These are phyloP conservation scores for Aptenodytes patagonicus DNA, from an alignment of 2,113 vertebrate genomes.

Conservation along the genomic window DNA sequence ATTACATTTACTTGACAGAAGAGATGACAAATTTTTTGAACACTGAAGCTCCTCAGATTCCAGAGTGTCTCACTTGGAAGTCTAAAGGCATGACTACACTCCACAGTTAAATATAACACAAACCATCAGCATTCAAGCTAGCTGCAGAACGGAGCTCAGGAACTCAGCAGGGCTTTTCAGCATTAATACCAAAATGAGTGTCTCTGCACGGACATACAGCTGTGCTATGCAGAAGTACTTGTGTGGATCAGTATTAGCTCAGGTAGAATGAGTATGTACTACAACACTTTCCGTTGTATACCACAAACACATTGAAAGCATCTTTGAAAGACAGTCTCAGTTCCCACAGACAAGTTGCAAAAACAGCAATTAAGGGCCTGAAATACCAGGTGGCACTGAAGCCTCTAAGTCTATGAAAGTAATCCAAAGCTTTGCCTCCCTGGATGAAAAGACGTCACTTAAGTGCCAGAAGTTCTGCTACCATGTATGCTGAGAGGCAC, in stretches of 20 bases:
- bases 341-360: constrained; percentile 39
- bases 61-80: constrained; percentile 1
- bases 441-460: background rate
- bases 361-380: constrained; percentile 36
- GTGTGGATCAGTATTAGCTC: background rate
- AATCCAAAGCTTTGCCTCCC: constrained; percentile 19
- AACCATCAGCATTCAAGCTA: constrained; percentile 27
- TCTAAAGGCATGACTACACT: constrained; percentile 21
- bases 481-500: background rate
- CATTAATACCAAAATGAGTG: background rate
- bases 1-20: background rate
- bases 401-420: background rate
- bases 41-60: background rate
- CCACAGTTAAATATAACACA: constrained; percentile 35
- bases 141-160: constrained; percentile 31
- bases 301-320: constrained; percentile 33
- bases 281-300: constrained; percentile 8
- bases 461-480: constrained; percentile 10
- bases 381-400: constrained; percentile 42
- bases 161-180: constrained; percentile 49
- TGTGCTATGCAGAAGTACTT: constrained; percentile 1
- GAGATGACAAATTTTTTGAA: background rate
- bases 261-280: constrained; percentile 9
- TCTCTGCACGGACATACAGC: background rate
- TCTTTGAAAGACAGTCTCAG: constrained; percentile 9